These are phyloP conservation scores for Rhabdornis inornatus DNA, from an alignment of 2,113 vertebrate genomes.

Conservation along the genomic window DNA sequence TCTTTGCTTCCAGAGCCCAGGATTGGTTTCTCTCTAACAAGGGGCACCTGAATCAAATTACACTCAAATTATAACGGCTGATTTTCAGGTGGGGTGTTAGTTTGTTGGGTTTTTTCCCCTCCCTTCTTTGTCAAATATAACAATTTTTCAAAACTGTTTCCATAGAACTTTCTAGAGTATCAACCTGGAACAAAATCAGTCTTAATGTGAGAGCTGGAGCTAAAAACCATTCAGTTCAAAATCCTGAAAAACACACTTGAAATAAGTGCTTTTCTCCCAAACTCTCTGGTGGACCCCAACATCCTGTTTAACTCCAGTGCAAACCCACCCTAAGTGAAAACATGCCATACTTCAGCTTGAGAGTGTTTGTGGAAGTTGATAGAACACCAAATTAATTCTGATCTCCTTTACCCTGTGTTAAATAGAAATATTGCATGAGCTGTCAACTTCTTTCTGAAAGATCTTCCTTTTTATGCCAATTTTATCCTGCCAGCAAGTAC, in stretches of 20 bases:
- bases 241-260: background rate
- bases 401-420: background rate
- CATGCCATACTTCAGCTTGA: background rate
- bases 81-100: background rate
- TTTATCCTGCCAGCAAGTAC: background rate
- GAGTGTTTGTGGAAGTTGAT: background rate
- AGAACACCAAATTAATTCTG: background rate
- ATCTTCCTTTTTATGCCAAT: background rate
- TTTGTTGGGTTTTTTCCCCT: rapidly evolving
- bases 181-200: background rate
- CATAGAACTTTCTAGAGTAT: background rate
- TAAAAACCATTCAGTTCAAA: background rate
- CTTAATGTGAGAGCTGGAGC: background rate
- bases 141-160: background rate
- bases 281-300: background rate
- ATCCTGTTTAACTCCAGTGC: background rate
- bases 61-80: rapidly evolving
- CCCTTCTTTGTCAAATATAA: background rate
- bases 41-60: background rate
- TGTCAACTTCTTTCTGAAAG: background rate
- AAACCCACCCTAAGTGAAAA: background rate
- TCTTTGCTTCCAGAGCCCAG: background rate
- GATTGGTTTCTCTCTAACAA: background rate
- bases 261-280: background rate
- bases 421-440: background rate